Percentiles rank a stretch among this genome's conserved stretches.
These are phyloP conservation scores for Leucoraja erinaceus DNA, from an alignment of 2,113 vertebrate genomes.

Conservation along the genomic window DNA sequence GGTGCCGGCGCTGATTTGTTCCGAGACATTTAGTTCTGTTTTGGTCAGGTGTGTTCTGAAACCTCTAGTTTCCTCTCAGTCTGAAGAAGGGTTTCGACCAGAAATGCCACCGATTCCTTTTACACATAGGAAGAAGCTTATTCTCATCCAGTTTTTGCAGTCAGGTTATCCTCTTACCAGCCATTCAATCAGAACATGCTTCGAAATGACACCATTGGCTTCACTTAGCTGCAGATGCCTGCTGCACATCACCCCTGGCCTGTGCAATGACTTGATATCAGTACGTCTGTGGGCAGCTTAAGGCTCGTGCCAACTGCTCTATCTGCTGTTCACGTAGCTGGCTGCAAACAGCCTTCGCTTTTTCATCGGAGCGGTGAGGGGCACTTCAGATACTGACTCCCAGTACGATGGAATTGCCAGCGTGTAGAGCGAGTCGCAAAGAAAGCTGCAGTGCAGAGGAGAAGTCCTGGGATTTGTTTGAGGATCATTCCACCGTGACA, in stretches of 20 bases:
- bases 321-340: not conserved
- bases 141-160: not conserved
- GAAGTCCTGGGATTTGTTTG: not conserved
- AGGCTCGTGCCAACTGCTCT: not conserved
- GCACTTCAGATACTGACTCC: not conserved
- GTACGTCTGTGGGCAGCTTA: not conserved
- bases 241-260: not conserved
- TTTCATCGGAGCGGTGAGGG: not conserved
- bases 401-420: not conserved
- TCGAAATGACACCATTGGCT: not conserved
- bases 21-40: too few species aligned
- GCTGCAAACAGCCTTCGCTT: not conserved
- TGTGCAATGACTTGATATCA: not conserved
- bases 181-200: not conserved
- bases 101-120: too few species aligned
- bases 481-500: not conserved
- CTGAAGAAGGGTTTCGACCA: too few species aligned
- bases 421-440: not conserved
- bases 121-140: not conserved
- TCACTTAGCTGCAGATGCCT: not conserved
- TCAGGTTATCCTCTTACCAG: not conserved
- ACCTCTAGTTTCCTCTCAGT: too few species aligned
- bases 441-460: not conserved
- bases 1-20: too few species aligned
- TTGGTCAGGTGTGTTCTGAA: too few species aligned